Evolutionary conservation across 2,797 vertebrate species (phyloP).

Genomic region (Halcyon smyrnensis): DNA sequence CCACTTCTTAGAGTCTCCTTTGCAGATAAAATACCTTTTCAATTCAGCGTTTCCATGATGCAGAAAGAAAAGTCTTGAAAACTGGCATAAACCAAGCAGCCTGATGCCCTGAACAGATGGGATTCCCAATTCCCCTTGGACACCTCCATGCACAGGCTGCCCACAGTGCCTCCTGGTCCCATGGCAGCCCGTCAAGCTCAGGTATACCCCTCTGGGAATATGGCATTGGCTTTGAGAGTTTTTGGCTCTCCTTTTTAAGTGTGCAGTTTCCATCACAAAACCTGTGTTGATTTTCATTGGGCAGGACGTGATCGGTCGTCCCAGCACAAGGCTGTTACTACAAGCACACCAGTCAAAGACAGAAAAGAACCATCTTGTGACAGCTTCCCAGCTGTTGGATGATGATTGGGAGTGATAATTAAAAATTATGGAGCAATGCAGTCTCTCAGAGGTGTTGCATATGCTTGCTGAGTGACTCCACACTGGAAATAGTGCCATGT

Average conservation of each 20-base stretch:
- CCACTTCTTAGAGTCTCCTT: background rate
- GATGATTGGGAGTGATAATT: background rate
- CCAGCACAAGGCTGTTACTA: background rate
- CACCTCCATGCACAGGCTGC: background rate
- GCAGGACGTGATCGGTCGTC: rapidly evolving
- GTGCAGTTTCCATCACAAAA: rapidly evolving
- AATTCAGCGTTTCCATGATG: background rate
- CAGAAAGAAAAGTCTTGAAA: background rate
- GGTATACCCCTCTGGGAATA: background rate
- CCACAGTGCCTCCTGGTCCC: rapidly evolving
- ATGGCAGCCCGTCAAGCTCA: background rate
- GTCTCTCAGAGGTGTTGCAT: background rate
- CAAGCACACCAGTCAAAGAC: background rate
- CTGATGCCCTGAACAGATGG: background rate
- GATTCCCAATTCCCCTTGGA: background rate
- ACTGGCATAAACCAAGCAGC: background rate
- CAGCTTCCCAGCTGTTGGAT: background rate
- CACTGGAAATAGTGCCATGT: background rate
- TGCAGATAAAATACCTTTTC: background rate
- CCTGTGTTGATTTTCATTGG: background rate
- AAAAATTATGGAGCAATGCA: background rate
- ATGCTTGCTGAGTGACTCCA: background rate
- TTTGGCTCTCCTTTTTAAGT: rapidly evolving
- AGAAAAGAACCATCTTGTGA: background rate
- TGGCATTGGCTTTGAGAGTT: rapidly evolving